Conservation (phyloP, 2,888 invertebrate genomes). For the Dioctria linearis region DNA sequence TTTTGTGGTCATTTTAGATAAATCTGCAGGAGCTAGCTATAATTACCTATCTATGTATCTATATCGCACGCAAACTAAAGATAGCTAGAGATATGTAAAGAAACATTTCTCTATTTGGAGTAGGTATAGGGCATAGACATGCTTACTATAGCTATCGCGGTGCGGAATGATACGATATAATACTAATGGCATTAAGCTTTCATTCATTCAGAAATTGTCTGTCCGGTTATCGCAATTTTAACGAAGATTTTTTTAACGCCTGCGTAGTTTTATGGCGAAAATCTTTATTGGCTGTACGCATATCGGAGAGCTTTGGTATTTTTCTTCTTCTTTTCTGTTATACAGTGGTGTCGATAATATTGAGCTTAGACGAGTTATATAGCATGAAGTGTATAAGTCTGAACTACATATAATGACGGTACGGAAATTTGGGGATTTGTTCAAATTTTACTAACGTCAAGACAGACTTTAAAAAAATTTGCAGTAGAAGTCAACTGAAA, state of each 20-base stretch:
- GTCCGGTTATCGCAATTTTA: constrained; percentile 4
- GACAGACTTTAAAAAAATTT: too few species aligned
- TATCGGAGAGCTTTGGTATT: background rate
- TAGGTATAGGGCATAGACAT: constrained; percentile 14
- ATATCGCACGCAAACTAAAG: too few species aligned
- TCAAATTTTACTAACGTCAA: background rate
- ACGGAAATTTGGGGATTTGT: background rate
- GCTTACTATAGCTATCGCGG: constrained; percentile 15
- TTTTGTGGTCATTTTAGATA: too few species aligned
- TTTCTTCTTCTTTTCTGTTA: background rate
- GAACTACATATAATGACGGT: too few species aligned
- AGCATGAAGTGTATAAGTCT: too few species aligned
- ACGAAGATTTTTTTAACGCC: constrained; percentile 3
- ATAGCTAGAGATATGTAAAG: too few species aligned
- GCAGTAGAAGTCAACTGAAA: too few species aligned
- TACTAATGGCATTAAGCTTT: background rate
- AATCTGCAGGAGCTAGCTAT: too few species aligned
- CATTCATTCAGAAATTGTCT: constrained; percentile 25
- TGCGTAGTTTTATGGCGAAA: constrained; percentile 21
- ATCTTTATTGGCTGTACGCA: constrained; percentile 5
- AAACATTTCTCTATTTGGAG: too few species aligned
- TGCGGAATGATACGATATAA: constrained; percentile 18
- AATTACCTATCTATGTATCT: too few species aligned
- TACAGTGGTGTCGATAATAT: constrained; percentile 5
- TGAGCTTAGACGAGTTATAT: background rate